phyloP scores from a whole-genome alignment of 2,113 vertebrate species.

The Limnothrissa miodon region DNA sequence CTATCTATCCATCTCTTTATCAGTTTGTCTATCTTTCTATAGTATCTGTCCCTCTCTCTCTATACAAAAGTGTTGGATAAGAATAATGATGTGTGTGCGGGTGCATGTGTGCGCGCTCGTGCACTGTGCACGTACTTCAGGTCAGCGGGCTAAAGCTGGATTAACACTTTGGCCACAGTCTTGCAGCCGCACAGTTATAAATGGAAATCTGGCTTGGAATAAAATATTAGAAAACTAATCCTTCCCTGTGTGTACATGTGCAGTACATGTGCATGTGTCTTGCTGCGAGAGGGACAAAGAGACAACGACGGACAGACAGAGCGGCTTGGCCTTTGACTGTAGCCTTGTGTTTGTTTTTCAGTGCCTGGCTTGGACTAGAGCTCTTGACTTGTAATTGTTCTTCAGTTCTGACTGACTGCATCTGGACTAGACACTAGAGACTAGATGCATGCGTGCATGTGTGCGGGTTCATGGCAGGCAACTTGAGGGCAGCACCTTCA shows the following conservation, averaged over 20 bases:
- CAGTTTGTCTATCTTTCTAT: too few relatives aligned
- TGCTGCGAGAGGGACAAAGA: too few relatives aligned
- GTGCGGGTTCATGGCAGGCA: too few relatives aligned
- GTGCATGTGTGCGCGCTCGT: background rate
- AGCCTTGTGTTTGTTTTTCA: background rate
- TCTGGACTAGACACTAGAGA: too few relatives aligned
- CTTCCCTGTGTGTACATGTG: background rate
- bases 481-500: too few relatives aligned
- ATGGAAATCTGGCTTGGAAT: slow-evolving; percentile 7
- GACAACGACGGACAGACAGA: background rate
- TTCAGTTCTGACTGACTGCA: background rate
- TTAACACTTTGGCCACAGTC: slow-evolving; percentile 8
- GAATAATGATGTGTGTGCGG: background rate
- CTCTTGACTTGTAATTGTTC: background rate
- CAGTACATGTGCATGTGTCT: background rate
- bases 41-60: too few relatives aligned
- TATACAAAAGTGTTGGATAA: too few relatives aligned
- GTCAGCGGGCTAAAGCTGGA: slow-evolving; percentile 5
- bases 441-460: too few relatives aligned
- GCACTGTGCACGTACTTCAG: background rate
- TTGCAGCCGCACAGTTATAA: background rate
- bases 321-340: background rate
- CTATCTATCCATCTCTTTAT: too few relatives aligned
- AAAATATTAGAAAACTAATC: slow-evolving; percentile 12
- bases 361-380: background rate